Conservation (phyloP, 23 tunicate genomes). For the Phallusia fumigata region DNA sequence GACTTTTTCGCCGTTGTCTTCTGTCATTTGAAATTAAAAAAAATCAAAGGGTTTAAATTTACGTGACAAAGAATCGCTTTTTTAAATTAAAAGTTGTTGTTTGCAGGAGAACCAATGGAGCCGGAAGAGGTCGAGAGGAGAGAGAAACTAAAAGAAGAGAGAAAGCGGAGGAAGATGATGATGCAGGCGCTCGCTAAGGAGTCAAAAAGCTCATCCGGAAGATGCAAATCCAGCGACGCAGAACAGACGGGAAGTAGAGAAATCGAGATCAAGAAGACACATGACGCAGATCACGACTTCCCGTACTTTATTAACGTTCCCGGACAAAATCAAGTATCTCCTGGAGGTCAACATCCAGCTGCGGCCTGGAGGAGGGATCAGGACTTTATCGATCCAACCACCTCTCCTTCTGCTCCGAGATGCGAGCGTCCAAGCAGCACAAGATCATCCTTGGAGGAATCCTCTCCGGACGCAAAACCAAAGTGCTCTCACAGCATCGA, state of each 20-base stretch:
- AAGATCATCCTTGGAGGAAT: neutral
- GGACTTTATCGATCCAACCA: neutral
- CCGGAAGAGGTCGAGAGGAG: conserved; percentile 69
- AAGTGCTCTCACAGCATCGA: conserved; percentile 2
- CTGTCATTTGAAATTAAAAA: no score
- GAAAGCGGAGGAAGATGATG: conserved; percentile 1
- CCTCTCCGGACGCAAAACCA: neutral
- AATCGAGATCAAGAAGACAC: no score
- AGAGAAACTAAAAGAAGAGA: conserved; percentile 17
- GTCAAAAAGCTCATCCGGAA: neutral
- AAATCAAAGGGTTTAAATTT: no score
- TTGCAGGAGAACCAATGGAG: conserved; percentile 72
- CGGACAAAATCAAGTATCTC: neutral
- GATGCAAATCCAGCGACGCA: neutral
- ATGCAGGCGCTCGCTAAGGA: neutral
- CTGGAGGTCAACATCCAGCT: neutral
- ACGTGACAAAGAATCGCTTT: no score
- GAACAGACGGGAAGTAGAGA: neutral
- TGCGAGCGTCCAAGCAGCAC: neutral
- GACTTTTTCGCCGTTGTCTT: no score
- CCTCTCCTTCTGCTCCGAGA: neutral
- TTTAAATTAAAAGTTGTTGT: no score
- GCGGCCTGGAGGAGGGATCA: neutral
- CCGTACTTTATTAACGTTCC: neutral
- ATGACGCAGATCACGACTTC: neutral